phyloP scores from a whole-genome alignment of 2,888 invertebrate genomes.

The Drosophila parthenogenetica region DNA sequence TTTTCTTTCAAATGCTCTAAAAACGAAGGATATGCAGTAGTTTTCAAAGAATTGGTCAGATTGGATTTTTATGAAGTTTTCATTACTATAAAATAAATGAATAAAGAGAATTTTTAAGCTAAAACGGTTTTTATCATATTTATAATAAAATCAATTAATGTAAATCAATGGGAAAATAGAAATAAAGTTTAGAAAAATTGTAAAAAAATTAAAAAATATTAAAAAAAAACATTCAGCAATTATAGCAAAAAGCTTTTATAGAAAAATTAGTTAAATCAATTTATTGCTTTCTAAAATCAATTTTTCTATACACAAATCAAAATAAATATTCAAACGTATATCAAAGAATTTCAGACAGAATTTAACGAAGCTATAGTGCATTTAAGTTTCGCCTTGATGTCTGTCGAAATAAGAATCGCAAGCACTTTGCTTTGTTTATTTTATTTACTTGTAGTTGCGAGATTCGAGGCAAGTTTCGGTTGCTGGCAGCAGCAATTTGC shows the following conservation, averaged over 20 bases:
- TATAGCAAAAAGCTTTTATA: too few species aligned
- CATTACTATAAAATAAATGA: too few species aligned
- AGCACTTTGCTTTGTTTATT: slow-evolving; percentile 3
- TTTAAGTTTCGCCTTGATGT: background rate
- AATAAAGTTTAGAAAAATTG: too few species aligned
- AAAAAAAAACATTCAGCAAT: too few species aligned
- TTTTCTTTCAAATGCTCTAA: background rate
- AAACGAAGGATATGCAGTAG: background rate
- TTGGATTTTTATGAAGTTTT: too few species aligned
- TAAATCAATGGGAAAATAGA: too few species aligned
- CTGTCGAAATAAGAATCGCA: background rate
- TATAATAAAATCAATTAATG: too few species aligned
- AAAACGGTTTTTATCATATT: too few species aligned
- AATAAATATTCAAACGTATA: background rate
- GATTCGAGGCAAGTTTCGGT: slow-evolving; percentile 1
- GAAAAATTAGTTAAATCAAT: background rate
- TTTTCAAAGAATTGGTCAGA: background rate
- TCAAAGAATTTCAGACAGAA: background rate
- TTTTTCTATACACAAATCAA: background rate
- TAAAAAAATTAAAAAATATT: too few species aligned
- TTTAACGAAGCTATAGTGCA: background rate
- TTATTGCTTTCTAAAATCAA: background rate
- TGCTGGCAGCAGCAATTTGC: slow-evolving; percentile 56
- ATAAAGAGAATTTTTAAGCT: too few species aligned
- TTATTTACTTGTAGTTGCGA: slow-evolving; percentile 8